phyloP scores from a whole-genome alignment of 2,888 invertebrate species.

The Polyploca ridens region DNA sequence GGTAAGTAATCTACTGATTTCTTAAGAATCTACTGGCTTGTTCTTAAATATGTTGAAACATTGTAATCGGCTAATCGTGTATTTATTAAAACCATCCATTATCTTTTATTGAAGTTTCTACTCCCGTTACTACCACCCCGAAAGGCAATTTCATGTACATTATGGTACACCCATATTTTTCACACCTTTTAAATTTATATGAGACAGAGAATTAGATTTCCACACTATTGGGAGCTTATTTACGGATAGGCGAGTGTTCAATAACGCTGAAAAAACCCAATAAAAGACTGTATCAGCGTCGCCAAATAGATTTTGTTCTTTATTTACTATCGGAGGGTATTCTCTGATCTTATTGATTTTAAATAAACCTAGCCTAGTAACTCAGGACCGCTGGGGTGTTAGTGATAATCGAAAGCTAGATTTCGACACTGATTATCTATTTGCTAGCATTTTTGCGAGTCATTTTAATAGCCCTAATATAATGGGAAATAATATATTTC shows the following conservation, averaged over 20 bases:
- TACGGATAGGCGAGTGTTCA: conserved; percentile 53
- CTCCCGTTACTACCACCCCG: not conserved
- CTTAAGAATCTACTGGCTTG: too few species aligned
- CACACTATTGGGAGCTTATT: conserved; percentile 48
- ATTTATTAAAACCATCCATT: too few species aligned
- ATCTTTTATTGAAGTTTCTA: too few species aligned
- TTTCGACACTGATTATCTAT: not conserved
- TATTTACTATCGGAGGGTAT: not conserved
- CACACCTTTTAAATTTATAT: conserved; percentile 9
- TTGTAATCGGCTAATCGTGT: too few species aligned
- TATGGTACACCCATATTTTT: not conserved
- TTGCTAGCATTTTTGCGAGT: not conserved
- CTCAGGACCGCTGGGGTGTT: not conserved
- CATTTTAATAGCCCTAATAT: not conserved
- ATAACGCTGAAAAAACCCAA: conserved; percentile 50
- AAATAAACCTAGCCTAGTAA: not conserved
- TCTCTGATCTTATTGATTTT: not conserved
- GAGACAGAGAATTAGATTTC: conserved; percentile 49
- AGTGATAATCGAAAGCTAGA: not conserved
- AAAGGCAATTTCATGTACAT: not conserved
- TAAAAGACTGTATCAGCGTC: conserved; percentile 28
- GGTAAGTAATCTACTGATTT: too few species aligned
- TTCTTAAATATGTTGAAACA: too few species aligned
- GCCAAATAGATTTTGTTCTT: conserved; percentile 1
- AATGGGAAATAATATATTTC: not conserved